These are phyloP conservation scores for Vimba vimba DNA, from an alignment of 2,113 vertebrate genomes.

Conservation along the genomic window DNA sequence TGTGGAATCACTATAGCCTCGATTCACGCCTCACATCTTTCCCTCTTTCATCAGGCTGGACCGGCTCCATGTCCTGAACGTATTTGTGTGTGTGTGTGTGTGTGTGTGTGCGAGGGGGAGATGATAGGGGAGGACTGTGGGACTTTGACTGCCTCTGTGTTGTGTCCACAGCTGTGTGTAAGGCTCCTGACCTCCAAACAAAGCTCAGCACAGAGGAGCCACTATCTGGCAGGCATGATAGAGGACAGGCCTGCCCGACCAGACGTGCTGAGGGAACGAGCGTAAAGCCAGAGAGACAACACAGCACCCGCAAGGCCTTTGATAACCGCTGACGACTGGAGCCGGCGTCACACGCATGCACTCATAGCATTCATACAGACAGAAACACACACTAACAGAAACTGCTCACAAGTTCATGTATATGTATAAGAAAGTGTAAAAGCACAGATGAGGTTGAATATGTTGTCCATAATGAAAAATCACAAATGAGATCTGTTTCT, in stretches of 20 bases:
- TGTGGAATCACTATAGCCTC: slow-evolving; percentile 51
- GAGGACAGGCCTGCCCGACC: slow-evolving; percentile 52
- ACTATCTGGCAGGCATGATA: slow-evolving; percentile 60
- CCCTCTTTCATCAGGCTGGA: slow-evolving; percentile 54
- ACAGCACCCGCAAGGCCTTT: slow-evolving; percentile 59
- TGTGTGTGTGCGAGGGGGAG: slow-evolving; percentile 35
- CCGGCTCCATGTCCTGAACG: slow-evolving; percentile 47
- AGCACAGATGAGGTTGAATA: neutral
- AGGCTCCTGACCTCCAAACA: slow-evolving; percentile 60
- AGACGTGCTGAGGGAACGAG: slow-evolving; percentile 50
- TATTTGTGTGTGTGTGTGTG: slow-evolving; percentile 44
- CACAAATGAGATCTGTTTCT: neutral
- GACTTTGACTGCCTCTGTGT: slow-evolving; percentile 58
- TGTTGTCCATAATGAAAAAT: neutral
- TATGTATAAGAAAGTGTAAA: neutral
- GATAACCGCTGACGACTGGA: slow-evolving; percentile 55
- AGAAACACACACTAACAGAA: slow-evolving; percentile 11
- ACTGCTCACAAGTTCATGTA: neutral
- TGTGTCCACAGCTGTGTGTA: slow-evolving; percentile 60
- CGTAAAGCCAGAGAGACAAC: slow-evolving; percentile 57
- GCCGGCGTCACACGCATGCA: slow-evolving; percentile 54
- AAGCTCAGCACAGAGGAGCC: slow-evolving; percentile 57
- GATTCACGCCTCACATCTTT: slow-evolving; percentile 52
- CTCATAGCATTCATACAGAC: slow-evolving; percentile 27
- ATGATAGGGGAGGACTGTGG: slow-evolving; percentile 51